Evolutionary conservation across 1,140 invertebrate species (phyloP).

Genomic region (Trichogramma pretiosum): DNA sequence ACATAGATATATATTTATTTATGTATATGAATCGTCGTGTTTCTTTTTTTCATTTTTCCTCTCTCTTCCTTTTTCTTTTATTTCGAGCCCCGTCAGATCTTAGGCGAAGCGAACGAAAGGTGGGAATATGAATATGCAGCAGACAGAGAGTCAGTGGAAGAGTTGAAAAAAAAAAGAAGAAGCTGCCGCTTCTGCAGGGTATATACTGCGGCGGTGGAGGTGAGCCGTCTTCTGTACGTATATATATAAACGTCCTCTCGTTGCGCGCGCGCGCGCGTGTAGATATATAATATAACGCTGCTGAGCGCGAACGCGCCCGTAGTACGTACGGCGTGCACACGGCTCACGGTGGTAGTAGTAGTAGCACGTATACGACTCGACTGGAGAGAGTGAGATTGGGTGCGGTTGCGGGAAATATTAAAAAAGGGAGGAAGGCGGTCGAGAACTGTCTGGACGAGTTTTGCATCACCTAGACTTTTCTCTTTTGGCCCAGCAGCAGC

Average conservation of each 20-base stretch:
- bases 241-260: not conserved
- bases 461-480: too few relatives aligned
- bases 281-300: too few relatives aligned
- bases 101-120: not conserved
- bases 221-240: not conserved
- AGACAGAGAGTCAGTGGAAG: not conserved
- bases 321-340: too few relatives aligned
- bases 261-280: not conserved
- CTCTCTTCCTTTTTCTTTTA: too few relatives aligned
- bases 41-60: too few relatives aligned
- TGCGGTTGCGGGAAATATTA: conserved; percentile 7
- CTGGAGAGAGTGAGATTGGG: conserved; percentile 1
- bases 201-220: not conserved
- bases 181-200: too few relatives aligned
- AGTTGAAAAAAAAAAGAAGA: too few relatives aligned
- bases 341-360: too few relatives aligned
- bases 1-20: too few relatives aligned
- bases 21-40: not conserved
- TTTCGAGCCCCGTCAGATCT: not conserved
- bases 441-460: not conserved
- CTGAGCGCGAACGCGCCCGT: too few relatives aligned
- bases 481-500: too few relatives aligned
- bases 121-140: conserved; percentile 1
- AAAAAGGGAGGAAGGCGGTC: not conserved
- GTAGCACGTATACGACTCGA: too few relatives aligned